Base-by-base conservation (phyloP, 2,797 vertebrate genomes). In the Alca torda region DNA sequence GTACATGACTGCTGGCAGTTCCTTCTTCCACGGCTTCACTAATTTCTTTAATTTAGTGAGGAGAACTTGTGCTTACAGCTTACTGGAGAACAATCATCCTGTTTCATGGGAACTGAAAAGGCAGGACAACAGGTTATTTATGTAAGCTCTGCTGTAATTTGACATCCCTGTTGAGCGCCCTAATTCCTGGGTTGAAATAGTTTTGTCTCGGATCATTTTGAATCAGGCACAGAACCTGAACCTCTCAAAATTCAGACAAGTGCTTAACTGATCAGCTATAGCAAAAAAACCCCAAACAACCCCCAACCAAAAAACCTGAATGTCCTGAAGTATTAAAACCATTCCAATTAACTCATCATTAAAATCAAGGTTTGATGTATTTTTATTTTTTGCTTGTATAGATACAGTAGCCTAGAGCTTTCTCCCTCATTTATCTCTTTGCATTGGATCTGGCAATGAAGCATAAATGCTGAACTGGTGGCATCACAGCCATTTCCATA, bases 401-500 rank as follows among this genome's bases (percentile, higher is more conserved):
- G 25, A 43, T 59, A 83, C 3, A 41, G 15, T 41, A 72, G 43
- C 17, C 16, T 72, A 91, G 46, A 88, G 16, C 69, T 59, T 91
- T 72, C 21, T 21, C 53, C 54, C 31, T 57, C 73, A 53, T 87
- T 80, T 93, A 54, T 78, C 30, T 57, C 50, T 75, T 46, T 5
- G 0, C 46, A 37, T 13, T 86, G 48, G n/a, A 79, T 69, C 50
- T 76, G 46, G 20, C 54, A 84, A 50, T 13, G 72, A 84, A 94
- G 79, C 59, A 80, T 28, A 84, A 84, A 65, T 39, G 43, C 53
- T 69, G 77, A 87, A 88, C 73, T 45, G 35, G 83, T 84, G 70
- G 48, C 50, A 87, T 79, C 83, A 83, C 54, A 91, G 64, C 26
- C 48, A 91, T 95, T 94, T 88, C 93, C 94, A 96, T 90, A 90